These are phyloP conservation scores for Sinocyclocheilus anshuiensis DNA, from an alignment of 2,113 vertebrate genomes.

Conservation along the genomic window DNA sequence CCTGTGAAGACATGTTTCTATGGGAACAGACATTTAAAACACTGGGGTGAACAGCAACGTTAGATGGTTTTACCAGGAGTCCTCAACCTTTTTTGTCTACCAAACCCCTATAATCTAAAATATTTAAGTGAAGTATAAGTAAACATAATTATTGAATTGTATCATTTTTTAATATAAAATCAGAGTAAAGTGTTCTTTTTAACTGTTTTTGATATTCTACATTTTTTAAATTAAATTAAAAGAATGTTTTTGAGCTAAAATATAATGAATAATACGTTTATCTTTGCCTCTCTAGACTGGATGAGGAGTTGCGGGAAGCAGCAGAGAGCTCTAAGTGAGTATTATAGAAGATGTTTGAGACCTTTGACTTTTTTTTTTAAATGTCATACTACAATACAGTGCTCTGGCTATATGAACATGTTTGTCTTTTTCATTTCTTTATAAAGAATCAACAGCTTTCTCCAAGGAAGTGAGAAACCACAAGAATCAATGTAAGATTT, in stretches of 20 bases:
- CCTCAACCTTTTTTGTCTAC: not conserved
- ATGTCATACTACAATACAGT: not conserved
- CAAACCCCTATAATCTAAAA: not conserved
- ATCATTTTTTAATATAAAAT: not conserved
- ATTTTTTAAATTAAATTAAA: not conserved
- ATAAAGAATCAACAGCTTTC: constrained; percentile 72
- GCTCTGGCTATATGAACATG: not conserved
- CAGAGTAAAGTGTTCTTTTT: not conserved
- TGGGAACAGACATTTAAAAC: constrained; percentile 36
- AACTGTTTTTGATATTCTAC: not conserved
- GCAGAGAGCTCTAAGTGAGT: constrained; percentile 88
- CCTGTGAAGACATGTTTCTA: constrained; percentile 30
- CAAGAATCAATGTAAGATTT: constrained; percentile 67
- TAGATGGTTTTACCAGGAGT: not conserved
- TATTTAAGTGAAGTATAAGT: not conserved
- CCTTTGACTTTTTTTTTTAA: not conserved
- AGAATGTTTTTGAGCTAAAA: not conserved
- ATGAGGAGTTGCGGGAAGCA: constrained; percentile 91
- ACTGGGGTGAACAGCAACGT: not conserved
- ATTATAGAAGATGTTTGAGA: not conserved
- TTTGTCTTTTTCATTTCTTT: constrained; percentile 23
- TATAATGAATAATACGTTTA: constrained; percentile 30
- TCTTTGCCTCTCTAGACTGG: constrained; percentile 78
- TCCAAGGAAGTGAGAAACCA: constrained; percentile 70
- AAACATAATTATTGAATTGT: not conserved